Percentiles rank a stretch among this genome's conserved stretches.
Conservation (phyloP, 1,140 invertebrate species). For the Bathynomus jamesi region DNA sequence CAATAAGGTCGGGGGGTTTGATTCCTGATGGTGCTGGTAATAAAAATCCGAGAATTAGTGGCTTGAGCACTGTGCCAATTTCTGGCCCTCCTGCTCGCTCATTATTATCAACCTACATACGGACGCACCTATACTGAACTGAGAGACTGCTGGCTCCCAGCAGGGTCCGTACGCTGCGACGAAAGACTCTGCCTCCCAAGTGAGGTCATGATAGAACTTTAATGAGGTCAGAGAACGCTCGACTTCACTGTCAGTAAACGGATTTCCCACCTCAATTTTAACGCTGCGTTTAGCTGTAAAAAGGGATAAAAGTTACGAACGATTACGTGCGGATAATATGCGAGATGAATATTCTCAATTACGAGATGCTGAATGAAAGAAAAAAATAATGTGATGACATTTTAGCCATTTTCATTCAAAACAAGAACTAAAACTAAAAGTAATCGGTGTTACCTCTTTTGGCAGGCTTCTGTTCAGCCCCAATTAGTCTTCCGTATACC, state of each 20-base stretch:
- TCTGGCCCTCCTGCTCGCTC: no score
- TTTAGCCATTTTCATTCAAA: neutral
- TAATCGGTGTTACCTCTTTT: slow-evolving; percentile 36
- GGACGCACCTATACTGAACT: slow-evolving; percentile 75
- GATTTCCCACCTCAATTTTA: slow-evolving; percentile 23
- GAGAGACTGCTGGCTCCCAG: slow-evolving; percentile 96
- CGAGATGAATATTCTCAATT: neutral
- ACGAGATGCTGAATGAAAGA: no score
- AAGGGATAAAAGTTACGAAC: slow-evolving; percentile 2
- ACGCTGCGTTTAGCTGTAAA: slow-evolving; percentile 24
- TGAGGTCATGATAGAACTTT: slow-evolving; percentile 98
- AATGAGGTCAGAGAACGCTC: slow-evolving; percentile 78
- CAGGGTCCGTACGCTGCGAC: slow-evolving; percentile 93
- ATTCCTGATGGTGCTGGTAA: no score
- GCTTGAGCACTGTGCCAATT: no score
- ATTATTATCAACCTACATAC: no score
- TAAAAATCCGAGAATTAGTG: no score
- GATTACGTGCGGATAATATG: neutral
- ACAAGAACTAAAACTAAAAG: slow-evolving; percentile 24
- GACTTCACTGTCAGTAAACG: slow-evolving; percentile 42
- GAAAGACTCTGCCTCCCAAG: slow-evolving; percentile 79
- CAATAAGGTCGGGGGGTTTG: no score
- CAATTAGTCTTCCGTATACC: slow-evolving; percentile 80
- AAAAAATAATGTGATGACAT: neutral
- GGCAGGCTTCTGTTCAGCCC: slow-evolving; percentile 50